Evolutionary conservation across 2,113 vertebrate genomes (phyloP).

Genomic region (Otocyon megalotis): DNA sequence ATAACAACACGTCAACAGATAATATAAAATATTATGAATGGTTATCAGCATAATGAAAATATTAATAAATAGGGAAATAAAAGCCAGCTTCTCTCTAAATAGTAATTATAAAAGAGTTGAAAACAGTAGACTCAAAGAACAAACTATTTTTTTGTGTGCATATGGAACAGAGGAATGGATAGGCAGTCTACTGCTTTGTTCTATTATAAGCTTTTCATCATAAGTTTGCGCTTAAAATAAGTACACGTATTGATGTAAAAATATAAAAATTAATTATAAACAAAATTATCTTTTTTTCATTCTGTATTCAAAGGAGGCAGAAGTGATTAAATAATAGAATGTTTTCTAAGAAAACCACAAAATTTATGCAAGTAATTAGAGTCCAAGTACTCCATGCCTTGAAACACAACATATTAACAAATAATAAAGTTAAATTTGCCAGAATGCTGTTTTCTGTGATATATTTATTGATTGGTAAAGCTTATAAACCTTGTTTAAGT

Average conservation of each 20-base stretch:
- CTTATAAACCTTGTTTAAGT: background rate
- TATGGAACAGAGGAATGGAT: background rate
- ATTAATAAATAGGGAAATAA: background rate
- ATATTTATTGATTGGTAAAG: background rate
- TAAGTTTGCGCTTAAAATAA: background rate
- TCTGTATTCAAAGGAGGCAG: background rate
- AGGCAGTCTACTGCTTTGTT: background rate
- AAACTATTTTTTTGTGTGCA: background rate
- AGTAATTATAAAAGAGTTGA: background rate
- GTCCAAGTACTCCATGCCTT: background rate
- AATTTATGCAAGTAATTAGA: background rate
- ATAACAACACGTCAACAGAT: background rate
- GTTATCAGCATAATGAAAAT: background rate
- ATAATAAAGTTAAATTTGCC: background rate
- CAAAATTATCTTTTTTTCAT: background rate
- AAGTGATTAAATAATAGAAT: background rate
- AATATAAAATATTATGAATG: background rate
- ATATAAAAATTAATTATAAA: background rate
- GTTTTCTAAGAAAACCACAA: background rate
- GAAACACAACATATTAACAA: background rate
- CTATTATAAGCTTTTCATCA: background rate
- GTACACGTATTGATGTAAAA: background rate
- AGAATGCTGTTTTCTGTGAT: background rate
- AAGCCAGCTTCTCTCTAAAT: background rate
- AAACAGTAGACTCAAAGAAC: background rate